phyloP scores from a whole-genome alignment of 1,140 invertebrate genomes.

The roundworm (Caenorhabditis elegans) region DNA sequence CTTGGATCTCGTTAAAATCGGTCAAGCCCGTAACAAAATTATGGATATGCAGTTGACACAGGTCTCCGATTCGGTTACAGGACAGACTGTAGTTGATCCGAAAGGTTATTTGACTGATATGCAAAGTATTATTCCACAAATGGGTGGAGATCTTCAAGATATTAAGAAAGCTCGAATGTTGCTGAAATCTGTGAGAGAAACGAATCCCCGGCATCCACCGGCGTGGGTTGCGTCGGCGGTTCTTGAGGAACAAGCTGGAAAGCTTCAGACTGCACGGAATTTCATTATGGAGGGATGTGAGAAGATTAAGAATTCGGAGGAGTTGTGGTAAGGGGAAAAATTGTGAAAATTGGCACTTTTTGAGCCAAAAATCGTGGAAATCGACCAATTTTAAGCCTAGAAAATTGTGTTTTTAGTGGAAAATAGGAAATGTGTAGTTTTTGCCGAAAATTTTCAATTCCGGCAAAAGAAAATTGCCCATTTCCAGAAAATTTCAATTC shows the following conservation, averaged over 20 bases:
- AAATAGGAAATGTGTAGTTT: too few relatives aligned
- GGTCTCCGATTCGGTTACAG: slow-evolving; percentile 91
- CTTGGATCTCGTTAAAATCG: slow-evolving; percentile 96
- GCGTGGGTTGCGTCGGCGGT: slow-evolving; percentile 99
- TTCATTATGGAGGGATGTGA: slow-evolving; percentile 89
- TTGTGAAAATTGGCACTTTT: too few relatives aligned
- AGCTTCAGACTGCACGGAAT: slow-evolving; percentile 92
- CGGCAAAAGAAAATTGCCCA: too few relatives aligned
- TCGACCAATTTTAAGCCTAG: too few relatives aligned
- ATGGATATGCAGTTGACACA: slow-evolving; percentile 99
- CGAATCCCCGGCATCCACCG: slow-evolving; percentile 96
- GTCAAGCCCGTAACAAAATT: slow-evolving; percentile 95
- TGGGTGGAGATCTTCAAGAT: slow-evolving; percentile 97
- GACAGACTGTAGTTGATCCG: slow-evolving; percentile 98
- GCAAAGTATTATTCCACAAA: slow-evolving; percentile 96
- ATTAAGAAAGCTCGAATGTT: slow-evolving; percentile 82
- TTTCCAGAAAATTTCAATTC: too few relatives aligned
- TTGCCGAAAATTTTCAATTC: too few relatives aligned
- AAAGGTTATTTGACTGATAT: slow-evolving; percentile 98
- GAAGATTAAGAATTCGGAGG: slow-evolving; percentile 93
- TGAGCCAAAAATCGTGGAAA: too few relatives aligned
- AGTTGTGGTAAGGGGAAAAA: slow-evolving; percentile 98
- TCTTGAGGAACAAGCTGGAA: slow-evolving; percentile 97
- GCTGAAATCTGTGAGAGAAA: slow-evolving; percentile 94
- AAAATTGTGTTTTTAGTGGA: too few relatives aligned